These are phyloP conservation scores for Hypanus sabinus DNA, from an alignment of 2,113 vertebrate species.

Conservation along the genomic window DNA sequence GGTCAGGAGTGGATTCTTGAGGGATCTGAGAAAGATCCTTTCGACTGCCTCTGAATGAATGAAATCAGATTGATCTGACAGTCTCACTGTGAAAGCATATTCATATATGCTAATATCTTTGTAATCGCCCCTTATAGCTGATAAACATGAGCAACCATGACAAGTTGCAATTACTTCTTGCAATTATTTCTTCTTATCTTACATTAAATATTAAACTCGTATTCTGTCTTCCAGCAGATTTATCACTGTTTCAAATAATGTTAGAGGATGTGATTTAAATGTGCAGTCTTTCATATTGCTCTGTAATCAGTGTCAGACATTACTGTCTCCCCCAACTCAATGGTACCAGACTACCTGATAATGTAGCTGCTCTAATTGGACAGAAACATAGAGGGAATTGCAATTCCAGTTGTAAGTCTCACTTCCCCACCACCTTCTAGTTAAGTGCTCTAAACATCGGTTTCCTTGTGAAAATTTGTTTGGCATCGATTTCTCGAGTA, in stretches of 20 bases:
- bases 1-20: not conserved
- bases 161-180: not conserved
- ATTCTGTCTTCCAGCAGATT: slow-evolving; percentile 2
- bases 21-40: not conserved
- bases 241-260: not conserved
- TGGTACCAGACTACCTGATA: not conserved
- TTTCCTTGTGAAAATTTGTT: too few relatives aligned
- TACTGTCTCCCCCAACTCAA: not conserved
- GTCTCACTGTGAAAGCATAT: not conserved
- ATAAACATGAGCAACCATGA: not conserved
- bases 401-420: not conserved
- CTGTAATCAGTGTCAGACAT: not conserved
- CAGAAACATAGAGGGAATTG: not conserved
- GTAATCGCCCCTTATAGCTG: not conserved
- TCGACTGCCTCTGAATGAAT: not conserved
- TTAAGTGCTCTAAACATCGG: too few relatives aligned
- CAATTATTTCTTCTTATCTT: slow-evolving; percentile 17
- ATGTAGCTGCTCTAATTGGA: not conserved
- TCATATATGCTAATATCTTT: not conserved
- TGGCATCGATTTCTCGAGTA: too few relatives aligned
- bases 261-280: not conserved
- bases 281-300: not conserved
- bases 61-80: not conserved
- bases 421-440: not conserved
- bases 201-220: not conserved